Percentiles rank a stretch among this genome's conserved stretches.
phyloP scores from a whole-genome alignment of 2,113 vertebrate species.

The Periophthalmus modestus region DNA sequence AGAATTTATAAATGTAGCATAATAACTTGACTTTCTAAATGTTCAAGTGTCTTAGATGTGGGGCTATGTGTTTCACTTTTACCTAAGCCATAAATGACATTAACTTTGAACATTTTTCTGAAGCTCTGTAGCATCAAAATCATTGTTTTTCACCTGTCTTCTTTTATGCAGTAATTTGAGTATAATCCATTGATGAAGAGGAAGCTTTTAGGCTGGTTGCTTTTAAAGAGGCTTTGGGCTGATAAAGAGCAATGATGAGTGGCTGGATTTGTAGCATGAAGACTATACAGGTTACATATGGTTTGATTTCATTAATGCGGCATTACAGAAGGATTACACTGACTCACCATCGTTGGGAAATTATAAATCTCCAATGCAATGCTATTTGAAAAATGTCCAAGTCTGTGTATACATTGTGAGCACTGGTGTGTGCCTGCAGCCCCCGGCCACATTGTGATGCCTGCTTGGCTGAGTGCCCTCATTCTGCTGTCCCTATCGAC shows the following conservation, averaged over 20 bases:
- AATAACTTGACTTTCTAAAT: neutral
- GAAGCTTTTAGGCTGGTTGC: neutral
- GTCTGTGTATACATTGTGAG: conserved; percentile 40
- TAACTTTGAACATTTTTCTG: no score
- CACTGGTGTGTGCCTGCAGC: conserved; percentile 24
- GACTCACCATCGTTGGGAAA: conserved; percentile 50
- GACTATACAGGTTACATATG: conserved; percentile 15
- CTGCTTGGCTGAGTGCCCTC: conserved; percentile 66
- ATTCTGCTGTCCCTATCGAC: conserved; percentile 68
- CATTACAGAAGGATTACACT: conserved; percentile 51
- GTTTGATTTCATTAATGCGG: conserved; percentile 46
- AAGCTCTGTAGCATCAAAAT: no score
- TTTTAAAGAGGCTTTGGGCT: neutral
- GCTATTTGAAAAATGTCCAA: conserved; percentile 54
- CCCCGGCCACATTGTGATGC: conserved; percentile 54
- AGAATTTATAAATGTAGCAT: neutral
- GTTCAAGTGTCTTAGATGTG: neutral
- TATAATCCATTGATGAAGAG: neutral
- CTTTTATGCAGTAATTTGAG: neutral
- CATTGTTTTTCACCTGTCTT: no score
- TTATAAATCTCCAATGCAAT: conserved; percentile 50
- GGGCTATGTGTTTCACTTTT: neutral
- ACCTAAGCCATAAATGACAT: neutral
- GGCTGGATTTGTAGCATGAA: neutral
- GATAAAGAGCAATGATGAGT: neutral